These are phyloP conservation scores for Sorex fumeus DNA, from an alignment of 2,113 vertebrate genomes.

Conservation along the genomic window DNA sequence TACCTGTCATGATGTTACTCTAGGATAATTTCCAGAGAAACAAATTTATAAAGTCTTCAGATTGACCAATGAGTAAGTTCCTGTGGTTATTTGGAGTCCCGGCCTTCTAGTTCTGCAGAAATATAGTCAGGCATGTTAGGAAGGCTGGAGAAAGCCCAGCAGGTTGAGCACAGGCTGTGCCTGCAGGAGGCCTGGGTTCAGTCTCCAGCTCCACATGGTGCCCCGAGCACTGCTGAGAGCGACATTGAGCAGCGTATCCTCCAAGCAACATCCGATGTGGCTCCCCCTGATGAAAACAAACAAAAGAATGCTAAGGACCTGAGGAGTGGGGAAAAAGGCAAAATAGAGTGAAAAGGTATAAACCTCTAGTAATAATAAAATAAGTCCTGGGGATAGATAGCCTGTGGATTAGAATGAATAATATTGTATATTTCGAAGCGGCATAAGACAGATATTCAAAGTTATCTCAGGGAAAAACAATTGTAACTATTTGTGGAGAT, in stretches of 20 bases:
- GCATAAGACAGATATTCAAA: neutral
- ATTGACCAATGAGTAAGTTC: neutral
- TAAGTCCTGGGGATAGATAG: neutral
- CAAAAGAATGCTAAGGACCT: too few relatives aligned
- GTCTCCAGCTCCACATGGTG: too few relatives aligned
- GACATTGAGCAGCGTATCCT: too few relatives aligned
- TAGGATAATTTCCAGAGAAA: slow-evolving; percentile 45
- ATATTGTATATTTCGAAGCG: neutral
- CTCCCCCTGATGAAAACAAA: too few relatives aligned
- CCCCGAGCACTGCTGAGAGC: too few relatives aligned
- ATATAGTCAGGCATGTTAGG: neutral
- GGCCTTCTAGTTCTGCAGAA: slow-evolving; percentile 40
- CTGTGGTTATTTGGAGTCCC: neutral
- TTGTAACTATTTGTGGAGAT: neutral
- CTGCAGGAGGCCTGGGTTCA: too few relatives aligned
- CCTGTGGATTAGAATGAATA: neutral
- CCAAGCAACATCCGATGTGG: too few relatives aligned
- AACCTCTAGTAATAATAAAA: neutral
- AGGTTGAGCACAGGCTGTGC: too few relatives aligned
- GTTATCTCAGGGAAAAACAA: neutral
- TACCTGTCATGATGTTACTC: neutral
- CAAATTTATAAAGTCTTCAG: neutral
- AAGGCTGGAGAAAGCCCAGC: neutral
- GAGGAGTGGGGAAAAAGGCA: neutral
- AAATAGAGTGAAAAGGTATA: neutral